Evolutionary conservation across 2,888 invertebrate species (phyloP).

Genomic region (Cephonodes hylas): DNA sequence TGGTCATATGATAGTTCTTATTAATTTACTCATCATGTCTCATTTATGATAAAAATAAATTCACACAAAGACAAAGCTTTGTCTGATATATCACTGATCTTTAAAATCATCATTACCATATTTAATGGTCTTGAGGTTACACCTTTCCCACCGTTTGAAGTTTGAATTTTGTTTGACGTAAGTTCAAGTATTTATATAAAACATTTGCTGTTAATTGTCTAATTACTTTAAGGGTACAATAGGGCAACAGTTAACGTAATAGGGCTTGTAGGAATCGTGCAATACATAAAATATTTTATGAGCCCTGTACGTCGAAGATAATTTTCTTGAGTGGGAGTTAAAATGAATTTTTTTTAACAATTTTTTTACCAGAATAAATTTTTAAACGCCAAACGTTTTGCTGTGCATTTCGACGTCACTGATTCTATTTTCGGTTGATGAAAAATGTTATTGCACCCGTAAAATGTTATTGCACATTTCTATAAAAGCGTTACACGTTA

Average conservation of each 20-base stretch:
- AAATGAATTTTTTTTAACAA: background rate
- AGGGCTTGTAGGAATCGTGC: background rate
- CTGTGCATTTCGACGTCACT: no score
- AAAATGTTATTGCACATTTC: no score
- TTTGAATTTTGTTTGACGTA: background rate
- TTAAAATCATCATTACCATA: no score
- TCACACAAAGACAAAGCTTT: no score
- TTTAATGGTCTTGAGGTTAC: background rate
- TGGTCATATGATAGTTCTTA: no score
- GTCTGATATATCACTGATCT: no score
- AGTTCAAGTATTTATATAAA: background rate
- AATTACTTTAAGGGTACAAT: background rate
- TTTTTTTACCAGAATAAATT: background rate
- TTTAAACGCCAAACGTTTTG: background rate
- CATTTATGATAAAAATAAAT: no score
- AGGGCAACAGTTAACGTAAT: background rate
- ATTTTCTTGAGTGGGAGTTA: background rate
- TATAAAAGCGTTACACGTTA: no score
- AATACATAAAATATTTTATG: background rate
- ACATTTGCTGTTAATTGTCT: background rate
- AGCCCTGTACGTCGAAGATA: background rate
- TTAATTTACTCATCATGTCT: no score
- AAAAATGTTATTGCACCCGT: no score
- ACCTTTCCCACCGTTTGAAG: background rate
- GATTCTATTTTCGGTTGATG: no score